phyloP scores from a whole-genome alignment of 2,113 vertebrate species.

The Lepus americanus region DNA sequence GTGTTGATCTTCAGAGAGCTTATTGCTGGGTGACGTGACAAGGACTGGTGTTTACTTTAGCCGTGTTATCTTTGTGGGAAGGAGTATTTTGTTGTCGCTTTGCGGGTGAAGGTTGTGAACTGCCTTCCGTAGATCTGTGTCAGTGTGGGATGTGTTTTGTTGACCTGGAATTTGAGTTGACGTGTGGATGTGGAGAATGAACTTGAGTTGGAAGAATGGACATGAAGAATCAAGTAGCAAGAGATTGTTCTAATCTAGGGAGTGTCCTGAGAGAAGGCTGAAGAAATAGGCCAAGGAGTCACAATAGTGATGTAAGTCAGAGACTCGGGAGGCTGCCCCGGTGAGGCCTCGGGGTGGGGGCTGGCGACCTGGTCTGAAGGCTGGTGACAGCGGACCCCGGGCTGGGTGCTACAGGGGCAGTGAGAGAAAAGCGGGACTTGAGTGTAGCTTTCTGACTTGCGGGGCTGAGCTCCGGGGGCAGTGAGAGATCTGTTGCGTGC shows the following conservation, averaged over 20 bases:
- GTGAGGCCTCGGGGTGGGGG: accelerated
- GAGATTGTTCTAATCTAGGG: background rate
- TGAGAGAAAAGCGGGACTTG: background rate
- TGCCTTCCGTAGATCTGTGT: background rate
- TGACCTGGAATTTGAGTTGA: constrained; percentile 16
- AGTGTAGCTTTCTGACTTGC: background rate
- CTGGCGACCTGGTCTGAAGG: background rate
- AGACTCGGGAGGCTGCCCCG: background rate
- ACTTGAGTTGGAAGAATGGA: background rate
- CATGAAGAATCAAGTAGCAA: background rate
- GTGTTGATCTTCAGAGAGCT: constrained; percentile 40
- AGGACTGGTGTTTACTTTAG: background rate
- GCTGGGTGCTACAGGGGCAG: background rate
- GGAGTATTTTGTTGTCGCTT: background rate
- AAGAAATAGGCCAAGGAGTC: background rate
- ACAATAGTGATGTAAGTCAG: background rate
- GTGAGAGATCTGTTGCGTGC: background rate
- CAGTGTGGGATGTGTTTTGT: background rate
- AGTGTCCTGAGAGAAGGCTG: background rate
- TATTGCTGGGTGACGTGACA: background rate
- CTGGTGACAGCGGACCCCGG: background rate
- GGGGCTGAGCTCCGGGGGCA: background rate
- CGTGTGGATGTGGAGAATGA: too few relatives aligned
- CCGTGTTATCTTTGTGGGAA: background rate
- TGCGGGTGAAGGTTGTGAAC: background rate